Evolutionary conservation across 2,113 vertebrate genomes (phyloP), one percentile per base, ranked within the genome.

Genomic region (Dasypus novemcinctus): DNA sequence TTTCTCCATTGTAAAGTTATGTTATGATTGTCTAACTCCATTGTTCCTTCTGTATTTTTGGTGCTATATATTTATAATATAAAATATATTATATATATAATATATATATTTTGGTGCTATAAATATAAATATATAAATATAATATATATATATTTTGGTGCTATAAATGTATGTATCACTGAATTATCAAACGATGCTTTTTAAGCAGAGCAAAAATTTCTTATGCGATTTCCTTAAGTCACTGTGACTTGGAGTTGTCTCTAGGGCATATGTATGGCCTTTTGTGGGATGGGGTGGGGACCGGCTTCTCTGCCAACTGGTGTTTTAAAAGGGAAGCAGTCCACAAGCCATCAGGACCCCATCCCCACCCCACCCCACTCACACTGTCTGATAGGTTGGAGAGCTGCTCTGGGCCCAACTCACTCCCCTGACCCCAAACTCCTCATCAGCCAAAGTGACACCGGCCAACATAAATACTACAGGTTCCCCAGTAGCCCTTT

Each of bases 401-500:
- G 33, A 23, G 33, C 25, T 38, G 31, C 49, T 78, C 63, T 63
- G n/a, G 31, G 41, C 25, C 11, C 36, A 23, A 4, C 10, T 46
- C 68, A 23, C 5, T 59, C 23, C 43, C 4, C 1, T 23, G 0
- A 9, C 27, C 29, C 29, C 14, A 49, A 33, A 1, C 20, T 43
- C 4, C 10, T n/a, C 4, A 15, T 21, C 57, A 87, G 38, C 41
- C 76, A 36, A 18, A 76, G 78, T 7, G 36, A 63, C 20, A 38
- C 52, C 33, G 71, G 17, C 38, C 25, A 7, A 36, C 9, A 31
- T 57, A 21, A 21, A 57, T 10, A 29, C 63, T 5, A 27, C 17
- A 29, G 12, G 15, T 18, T 54, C 46, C 43, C 33, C n/a, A 49
- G 27, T 5, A 41, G 66, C 36, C 69, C 6, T 54, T 18, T n/a